A percentile compares a stretch with the other conserved stretches of the same genome.
phyloP scores from a whole-genome alignment of 2,797 vertebrate genomes.

The Eulemur albifrons region DNA sequence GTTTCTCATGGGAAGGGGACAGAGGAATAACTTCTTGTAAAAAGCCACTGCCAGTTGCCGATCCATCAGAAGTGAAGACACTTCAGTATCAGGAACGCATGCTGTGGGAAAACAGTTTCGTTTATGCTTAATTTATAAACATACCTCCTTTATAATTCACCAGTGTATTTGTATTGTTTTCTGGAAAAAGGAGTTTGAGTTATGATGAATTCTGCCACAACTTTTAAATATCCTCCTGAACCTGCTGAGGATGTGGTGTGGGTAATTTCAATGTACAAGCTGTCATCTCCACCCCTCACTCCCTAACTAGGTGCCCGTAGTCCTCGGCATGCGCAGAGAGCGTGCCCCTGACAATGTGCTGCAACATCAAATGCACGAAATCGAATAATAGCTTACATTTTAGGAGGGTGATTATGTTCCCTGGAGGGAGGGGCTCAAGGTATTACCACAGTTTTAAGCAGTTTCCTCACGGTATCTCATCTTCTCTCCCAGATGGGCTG shows the following conservation, averaged over 20 bases:
- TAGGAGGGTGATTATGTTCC: background rate
- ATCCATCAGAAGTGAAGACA: background rate
- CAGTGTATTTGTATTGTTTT: background rate
- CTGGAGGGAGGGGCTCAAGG: background rate
- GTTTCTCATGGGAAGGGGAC: background rate
- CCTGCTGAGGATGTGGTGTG: background rate
- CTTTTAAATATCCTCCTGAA: background rate
- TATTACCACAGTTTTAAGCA: background rate
- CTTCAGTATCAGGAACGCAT: fast-evolving
- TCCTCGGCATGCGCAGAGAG: background rate
- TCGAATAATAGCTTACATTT: background rate
- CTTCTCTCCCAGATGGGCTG: background rate
- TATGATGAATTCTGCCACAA: background rate
- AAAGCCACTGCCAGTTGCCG: too few relatives aligned
- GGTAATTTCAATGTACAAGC: background rate
- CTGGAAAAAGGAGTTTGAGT: background rate
- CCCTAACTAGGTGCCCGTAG: background rate
- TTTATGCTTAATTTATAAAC: background rate
- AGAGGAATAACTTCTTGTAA: background rate
- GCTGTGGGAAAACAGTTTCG: background rate
- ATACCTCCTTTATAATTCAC: background rate
- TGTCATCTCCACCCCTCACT: background rate
- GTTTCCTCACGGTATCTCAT: background rate
- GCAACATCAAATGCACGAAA: background rate
- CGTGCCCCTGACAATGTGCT: background rate